Evolutionary conservation across 2,888 invertebrate species (phyloP).

Genomic region (Diaperis boleti): DNA sequence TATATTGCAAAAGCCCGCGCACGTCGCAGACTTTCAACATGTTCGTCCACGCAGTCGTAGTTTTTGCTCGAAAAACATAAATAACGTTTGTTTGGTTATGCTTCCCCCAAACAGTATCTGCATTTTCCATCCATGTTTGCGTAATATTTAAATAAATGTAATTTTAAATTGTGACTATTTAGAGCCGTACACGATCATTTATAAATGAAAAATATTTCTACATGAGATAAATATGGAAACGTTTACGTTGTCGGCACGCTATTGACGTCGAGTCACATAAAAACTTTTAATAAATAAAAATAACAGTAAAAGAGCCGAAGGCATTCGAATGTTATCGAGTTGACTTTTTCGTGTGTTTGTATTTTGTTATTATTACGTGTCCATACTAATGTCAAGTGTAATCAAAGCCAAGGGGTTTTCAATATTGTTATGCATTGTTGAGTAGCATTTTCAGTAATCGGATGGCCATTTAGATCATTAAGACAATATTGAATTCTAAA

Average conservation of each 20-base stretch:
- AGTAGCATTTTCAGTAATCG: no score
- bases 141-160: background rate
- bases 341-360: background rate
- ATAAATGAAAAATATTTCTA: background rate
- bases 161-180: background rate
- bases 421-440: background rate
- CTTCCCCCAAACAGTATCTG: background rate
- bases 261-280: background rate
- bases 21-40: no score
- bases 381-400: background rate
- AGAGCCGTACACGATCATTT: background rate
- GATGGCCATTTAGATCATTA: no score
- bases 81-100: no score
- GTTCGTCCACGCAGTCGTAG: no score
- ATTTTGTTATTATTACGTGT: background rate
- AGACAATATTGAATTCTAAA: no score
- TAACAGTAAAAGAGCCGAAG: background rate
- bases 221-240: background rate
- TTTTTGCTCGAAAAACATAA: no score
- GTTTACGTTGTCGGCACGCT: background rate
- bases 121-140: constrained; percentile 2
- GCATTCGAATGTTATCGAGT: background rate
- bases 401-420: background rate
- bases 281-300: background rate
- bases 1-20: no score